Evolutionary conservation across 2,113 vertebrate species (phyloP).

Genomic region (Anguilla japonica): DNA sequence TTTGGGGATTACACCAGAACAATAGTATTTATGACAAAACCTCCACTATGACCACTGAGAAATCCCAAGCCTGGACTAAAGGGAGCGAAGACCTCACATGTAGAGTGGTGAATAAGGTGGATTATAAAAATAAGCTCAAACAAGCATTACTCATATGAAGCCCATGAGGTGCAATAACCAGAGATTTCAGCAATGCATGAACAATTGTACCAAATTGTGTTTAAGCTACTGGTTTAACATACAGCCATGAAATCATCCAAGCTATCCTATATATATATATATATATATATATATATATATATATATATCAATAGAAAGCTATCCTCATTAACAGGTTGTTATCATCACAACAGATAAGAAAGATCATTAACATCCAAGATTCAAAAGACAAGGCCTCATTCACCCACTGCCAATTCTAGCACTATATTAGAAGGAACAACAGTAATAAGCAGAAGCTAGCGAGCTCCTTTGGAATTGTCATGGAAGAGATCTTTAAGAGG

Average conservation of each 20-base stretch:
- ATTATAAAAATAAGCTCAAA: neutral
- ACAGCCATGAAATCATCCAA: constrained; percentile 2
- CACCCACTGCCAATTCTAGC: neutral
- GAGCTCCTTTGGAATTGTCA: too few relatives aligned
- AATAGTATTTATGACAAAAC: neutral
- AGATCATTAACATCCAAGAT: neutral
- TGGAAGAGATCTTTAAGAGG: neutral
- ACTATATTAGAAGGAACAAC: neutral
- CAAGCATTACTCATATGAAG: too few relatives aligned
- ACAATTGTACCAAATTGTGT: too few relatives aligned
- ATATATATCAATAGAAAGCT: neutral
- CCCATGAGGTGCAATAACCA: too few relatives aligned
- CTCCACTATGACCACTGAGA: neutral
- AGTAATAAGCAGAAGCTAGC: too few relatives aligned
- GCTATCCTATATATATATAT: neutral
- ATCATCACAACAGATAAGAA: neutral
- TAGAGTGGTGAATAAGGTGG: neutral
- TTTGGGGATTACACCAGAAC: neutral
- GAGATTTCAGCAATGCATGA: neutral
- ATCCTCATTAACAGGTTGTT: neutral
- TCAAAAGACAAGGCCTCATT: neutral
- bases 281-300: too few relatives aligned
- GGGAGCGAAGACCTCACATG: neutral
- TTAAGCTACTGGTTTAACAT: neutral
- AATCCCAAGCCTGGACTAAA: neutral